Base-by-base conservation (phyloP, 2,888 invertebrate genomes). In the Caenorhabditis afra region DNA sequence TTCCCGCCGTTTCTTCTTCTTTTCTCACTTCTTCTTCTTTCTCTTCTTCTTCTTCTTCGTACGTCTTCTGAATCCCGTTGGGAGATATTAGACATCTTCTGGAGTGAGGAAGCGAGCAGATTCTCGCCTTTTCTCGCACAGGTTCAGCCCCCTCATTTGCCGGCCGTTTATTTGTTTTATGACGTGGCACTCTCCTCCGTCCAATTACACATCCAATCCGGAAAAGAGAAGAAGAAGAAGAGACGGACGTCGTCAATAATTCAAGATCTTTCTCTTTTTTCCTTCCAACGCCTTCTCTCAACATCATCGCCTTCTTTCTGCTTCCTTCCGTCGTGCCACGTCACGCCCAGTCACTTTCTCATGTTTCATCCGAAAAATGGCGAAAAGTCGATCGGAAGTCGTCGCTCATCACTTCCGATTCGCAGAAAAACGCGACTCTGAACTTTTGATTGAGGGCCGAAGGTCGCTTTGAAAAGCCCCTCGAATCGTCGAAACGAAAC, bases 31-130 rank as follows among this genome's bases (percentile, higher is more conserved):
- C 16, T 44, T 22, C 44, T 44, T 22, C n/a, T 52, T 20, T 61
- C 70, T 22, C 44, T 65, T 61, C 16, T 44, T 22, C 44, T 44
- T 22, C n/a, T 22, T 44, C 23, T 50, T 44, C 39, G 5, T 53
- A n/a, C 44, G 23, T 20, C 53, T 65, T 53, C 53, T 55, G 49
- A 52, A 57, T 39, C 61, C 71, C 57, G 62, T 71, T 71, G 71
- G 71, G 71, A 71, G 71, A 71, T 71, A 71, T 71, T 71, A 62
- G 66, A 55, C 62, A 71, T 64, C 47, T 71, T 71, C 70, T 71
- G 62, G 62, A 71, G 70, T 22, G n/a, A n/a, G n/a, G n/a, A n/a
- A n/a, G n/a, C n/a, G n/a, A n/a, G n/a, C 53, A n/a, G 39, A 39
- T 49, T 57, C 58, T 22, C 20, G 20, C 29, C 29, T 47, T 67